Conservation (phyloP, 2,888 invertebrate species). For the Coleophora deauratella region DNA sequence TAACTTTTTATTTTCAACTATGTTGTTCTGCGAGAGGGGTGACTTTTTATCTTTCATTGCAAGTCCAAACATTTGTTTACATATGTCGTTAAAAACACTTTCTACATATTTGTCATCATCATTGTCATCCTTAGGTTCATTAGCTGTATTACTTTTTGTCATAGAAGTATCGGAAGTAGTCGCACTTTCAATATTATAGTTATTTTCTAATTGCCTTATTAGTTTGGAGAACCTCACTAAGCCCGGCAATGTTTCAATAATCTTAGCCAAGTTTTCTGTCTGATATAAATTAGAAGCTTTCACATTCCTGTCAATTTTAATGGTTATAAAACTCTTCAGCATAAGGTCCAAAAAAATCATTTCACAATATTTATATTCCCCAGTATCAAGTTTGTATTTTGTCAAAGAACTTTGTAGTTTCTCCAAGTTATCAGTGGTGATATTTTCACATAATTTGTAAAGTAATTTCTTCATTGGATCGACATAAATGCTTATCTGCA, state of each 20-base stretch:
- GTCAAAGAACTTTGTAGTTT: slow-evolving; percentile 44
- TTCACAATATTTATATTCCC: slow-evolving; percentile 49
- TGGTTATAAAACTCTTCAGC: slow-evolving; percentile 45
- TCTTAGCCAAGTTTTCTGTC: slow-evolving; percentile 36
- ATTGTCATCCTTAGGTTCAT: slow-evolving; percentile 15
- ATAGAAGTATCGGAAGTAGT: not conserved
- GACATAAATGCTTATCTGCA: slow-evolving; percentile 32
- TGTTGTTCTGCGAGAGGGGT: no score
- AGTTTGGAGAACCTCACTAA: slow-evolving; percentile 32
- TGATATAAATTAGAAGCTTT: slow-evolving; percentile 19
- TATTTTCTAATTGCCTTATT: slow-evolving; percentile 34
- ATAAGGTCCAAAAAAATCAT: slow-evolving; percentile 49
- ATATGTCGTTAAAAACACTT: slow-evolving; percentile 28
- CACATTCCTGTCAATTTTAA: slow-evolving; percentile 4
- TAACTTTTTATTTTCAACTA: no score
- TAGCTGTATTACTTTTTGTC: slow-evolving; percentile 7
- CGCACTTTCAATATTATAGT: slow-evolving; percentile 20
- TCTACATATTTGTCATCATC: slow-evolving; percentile 2
- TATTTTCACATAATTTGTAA: slow-evolving; percentile 54
- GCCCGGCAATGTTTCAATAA: slow-evolving; percentile 40
- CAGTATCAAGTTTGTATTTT: slow-evolving; percentile 40
- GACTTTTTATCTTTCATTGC: slow-evolving; percentile 22
- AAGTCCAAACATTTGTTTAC: slow-evolving; percentile 30
- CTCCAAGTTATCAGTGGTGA: slow-evolving; percentile 34
- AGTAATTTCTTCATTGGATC: slow-evolving; percentile 51